Percentiles rank a stretch among this genome's conserved stretches.
Evolutionary conservation across 2,888 invertebrate species (phyloP).

Genomic region (Halictus ligatus): DNA sequence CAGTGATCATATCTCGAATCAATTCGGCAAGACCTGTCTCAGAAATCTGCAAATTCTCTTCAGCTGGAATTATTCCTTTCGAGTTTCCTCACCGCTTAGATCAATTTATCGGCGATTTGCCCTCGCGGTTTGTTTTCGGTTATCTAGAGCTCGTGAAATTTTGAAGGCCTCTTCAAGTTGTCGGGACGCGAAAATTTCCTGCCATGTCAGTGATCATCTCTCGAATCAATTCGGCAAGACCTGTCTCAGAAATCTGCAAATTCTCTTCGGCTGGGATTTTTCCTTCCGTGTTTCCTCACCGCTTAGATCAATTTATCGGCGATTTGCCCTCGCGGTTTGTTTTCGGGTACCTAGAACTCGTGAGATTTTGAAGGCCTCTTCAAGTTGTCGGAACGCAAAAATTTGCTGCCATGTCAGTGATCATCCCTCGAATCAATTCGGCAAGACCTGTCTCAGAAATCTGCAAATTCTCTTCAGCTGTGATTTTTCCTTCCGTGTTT

Average conservation of each 20-base stretch:
- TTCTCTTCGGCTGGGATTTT: neutral
- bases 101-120: too few relatives aligned
- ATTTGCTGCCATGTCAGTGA: neutral
- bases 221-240: too few relatives aligned
- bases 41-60: too few relatives aligned
- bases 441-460: neutral
- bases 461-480: neutral
- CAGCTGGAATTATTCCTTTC: too few relatives aligned
- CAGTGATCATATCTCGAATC: neutral
- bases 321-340: neutral
- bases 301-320: neutral
- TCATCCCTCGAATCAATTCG: neutral
- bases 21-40: neutral
- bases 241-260: neutral
- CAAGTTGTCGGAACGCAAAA: conserved; percentile 74
- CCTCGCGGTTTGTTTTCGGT: too few relatives aligned
- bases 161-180: too few relatives aligned
- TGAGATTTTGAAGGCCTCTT: too few relatives aligned
- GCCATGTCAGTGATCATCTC: too few relatives aligned
- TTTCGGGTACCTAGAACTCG: too few relatives aligned
- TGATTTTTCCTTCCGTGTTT: neutral
- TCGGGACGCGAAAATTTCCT: too few relatives aligned
- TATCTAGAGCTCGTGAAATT: too few relatives aligned
- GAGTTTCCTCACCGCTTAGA: too few relatives aligned
- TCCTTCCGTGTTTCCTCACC: neutral